Percentiles rank a stretch among this genome's conserved stretches.
Evolutionary conservation across 2,888 invertebrate genomes (phyloP).

Genomic region (Drosophila hawaiiensis): DNA sequence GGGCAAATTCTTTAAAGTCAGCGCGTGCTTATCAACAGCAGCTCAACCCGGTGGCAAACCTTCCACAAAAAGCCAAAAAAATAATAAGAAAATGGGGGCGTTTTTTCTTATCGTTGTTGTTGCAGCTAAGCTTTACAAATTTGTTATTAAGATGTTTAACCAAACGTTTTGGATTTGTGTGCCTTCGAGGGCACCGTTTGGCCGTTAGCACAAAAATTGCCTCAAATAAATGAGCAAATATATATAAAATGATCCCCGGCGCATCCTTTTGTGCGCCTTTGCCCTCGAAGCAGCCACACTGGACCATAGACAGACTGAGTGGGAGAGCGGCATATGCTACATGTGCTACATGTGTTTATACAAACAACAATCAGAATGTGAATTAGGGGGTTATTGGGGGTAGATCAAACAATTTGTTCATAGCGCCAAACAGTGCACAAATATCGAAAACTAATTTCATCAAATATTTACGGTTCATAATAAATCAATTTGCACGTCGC

Average conservation of each 20-base stretch:
- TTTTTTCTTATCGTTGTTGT: slow-evolving; percentile 36
- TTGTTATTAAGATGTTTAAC: slow-evolving; percentile 65
- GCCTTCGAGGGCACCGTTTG: neutral
- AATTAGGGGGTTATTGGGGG: neutral
- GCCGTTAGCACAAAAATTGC: slow-evolving; percentile 39
- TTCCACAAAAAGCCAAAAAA: neutral
- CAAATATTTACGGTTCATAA: slow-evolving; percentile 56
- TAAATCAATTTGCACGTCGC: slow-evolving; percentile 52
- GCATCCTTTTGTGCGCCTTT: slow-evolving; percentile 38
- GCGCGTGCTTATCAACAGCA: slow-evolving; percentile 41
- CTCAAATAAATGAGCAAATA: slow-evolving; percentile 71
- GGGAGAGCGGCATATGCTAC: neutral
- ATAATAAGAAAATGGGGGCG: neutral
- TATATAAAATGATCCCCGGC: slow-evolving; percentile 53
- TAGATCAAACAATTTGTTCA: slow-evolving; percentile 32
- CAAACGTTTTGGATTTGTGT: slow-evolving; percentile 38
- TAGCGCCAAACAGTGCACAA: slow-evolving; percentile 33
- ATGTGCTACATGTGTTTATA: slow-evolving; percentile 18
- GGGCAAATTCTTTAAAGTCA: slow-evolving; percentile 67
- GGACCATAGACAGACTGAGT: neutral
- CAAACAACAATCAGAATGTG: neutral
- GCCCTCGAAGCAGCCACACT: neutral
- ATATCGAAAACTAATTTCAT: slow-evolving; percentile 66
- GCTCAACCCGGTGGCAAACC: slow-evolving; percentile 1
- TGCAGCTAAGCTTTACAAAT: slow-evolving; percentile 66